phyloP scores from a whole-genome alignment of 2,888 invertebrate species.

The Crocallis elinguaria region DNA sequence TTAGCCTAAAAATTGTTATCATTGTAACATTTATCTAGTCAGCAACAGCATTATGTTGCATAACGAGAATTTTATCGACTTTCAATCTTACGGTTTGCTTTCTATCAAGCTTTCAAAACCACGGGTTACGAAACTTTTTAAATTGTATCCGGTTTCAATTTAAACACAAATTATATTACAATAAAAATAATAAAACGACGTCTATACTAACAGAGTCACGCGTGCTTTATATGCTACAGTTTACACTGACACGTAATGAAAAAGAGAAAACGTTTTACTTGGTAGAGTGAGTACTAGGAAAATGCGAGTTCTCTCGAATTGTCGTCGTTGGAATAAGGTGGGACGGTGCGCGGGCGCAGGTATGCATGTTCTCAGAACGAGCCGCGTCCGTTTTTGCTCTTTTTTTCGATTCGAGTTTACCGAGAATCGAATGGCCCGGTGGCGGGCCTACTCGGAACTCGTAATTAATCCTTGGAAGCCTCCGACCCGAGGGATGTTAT shows the following conservation, averaged over 20 bases:
- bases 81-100: neutral
- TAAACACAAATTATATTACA: neutral
- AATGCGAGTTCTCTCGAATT: constrained; percentile 67
- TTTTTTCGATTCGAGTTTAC: constrained; percentile 84
- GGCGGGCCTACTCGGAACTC: constrained; percentile 83
- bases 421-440: constrained; percentile 81
- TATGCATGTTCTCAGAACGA: constrained; percentile 80
- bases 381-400: constrained; percentile 79
- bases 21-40: no score
- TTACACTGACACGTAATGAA: constrained; percentile 36
- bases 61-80: neutral
- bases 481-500: constrained; percentile 80
- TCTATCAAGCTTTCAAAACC: neutral
- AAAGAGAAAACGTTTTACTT: constrained; percentile 49
- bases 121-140: neutral
- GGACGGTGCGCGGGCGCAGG: constrained; percentile 76
- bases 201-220: neutral
- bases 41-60: no score
- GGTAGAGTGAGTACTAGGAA: constrained; percentile 62
- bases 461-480: constrained; percentile 85
- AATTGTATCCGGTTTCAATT: neutral
- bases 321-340: constrained; percentile 63
- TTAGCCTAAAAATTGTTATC: no score
- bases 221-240: constrained; percentile 26
- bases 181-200: neutral